Evolutionary conservation across 2,113 vertebrate species (phyloP).

Genomic region (Clupea harengus): DNA sequence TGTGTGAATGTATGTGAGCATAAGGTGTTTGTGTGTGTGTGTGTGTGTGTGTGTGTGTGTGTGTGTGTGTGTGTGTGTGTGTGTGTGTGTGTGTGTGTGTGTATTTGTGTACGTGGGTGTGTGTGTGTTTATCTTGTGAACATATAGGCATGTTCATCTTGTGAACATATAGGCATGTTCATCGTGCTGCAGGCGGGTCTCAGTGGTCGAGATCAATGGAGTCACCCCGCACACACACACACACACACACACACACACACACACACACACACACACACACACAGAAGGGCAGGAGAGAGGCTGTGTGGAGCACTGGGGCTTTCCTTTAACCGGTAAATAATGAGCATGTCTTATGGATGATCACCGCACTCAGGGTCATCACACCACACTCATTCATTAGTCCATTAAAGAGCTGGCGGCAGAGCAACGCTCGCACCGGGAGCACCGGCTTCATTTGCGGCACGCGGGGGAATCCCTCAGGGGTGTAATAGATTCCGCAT

Average conservation of each 20-base stretch:
- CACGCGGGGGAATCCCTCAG: background rate
- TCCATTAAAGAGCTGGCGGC: slow-evolving; percentile 32
- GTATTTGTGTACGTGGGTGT: background rate
- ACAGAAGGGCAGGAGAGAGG: slow-evolving; percentile 28
- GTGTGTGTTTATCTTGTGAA: background rate
- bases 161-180: background rate
- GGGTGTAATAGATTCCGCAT: background rate
- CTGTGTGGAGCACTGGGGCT: background rate
- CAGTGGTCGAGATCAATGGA: background rate
- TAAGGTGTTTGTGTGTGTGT: no score
- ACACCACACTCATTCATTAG: slow-evolving; percentile 44
- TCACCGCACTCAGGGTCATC: slow-evolving; percentile 44
- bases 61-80: no score
- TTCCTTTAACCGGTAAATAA: slow-evolving; percentile 58
- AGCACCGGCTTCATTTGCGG: background rate
- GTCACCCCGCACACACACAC: background rate
- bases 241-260: no score
- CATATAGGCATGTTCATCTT: no score
- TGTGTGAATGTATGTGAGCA: background rate
- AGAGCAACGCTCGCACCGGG: slow-evolving; percentile 22
- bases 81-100: no score
- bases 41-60: no score
- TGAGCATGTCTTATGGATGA: slow-evolving; percentile 55
- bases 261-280: no score
- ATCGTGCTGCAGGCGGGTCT: background rate